Base-by-base conservation (phyloP, 1,140 invertebrate species). In the Drosophila suzukii region DNA sequence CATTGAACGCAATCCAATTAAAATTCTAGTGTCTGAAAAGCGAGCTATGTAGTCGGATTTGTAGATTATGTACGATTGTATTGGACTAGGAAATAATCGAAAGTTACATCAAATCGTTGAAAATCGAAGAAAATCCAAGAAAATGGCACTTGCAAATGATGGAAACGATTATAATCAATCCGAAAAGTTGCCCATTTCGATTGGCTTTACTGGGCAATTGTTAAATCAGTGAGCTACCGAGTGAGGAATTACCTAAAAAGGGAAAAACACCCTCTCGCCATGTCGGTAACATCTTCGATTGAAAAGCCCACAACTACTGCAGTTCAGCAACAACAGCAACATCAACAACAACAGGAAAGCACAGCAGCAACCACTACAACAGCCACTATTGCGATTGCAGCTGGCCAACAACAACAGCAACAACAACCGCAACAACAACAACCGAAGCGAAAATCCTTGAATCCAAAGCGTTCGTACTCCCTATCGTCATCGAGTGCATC, bases 271-370 rank as follows among this genome's bases (percentile, higher is more conserved):
- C 39, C 13, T 30, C 39, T 39, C 53, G 73, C 53, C 54, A 84
- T 84, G 81, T 82, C 81, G 72, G 59, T 55, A 36, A 82, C 76
- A 46, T 79, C 81, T 43, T 84, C 80, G 39, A 66, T 82, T 62
- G 81, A 82, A 30, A 82, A 80, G 17, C 81, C 81, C 39, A 79
- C 75, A 46, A 77, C 51, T 13, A 62, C 70, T 68, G 70, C 43
- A 73, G 32, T 41, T 60, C 77, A 60, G 43, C 72, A 67, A 58
- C 75, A 61, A 27, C 49, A 73, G n/a, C 58, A 70, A 13, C 34
- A 61, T 13, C 59, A 57, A 24, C 59, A 39, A 15, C 24, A 56
- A 3, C 50, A 56, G 15, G n/a, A 56, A 11, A 49, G 24, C 46
- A 15, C 24, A 44, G 17, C 38, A 44, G n/a, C 54, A 12, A 2